A percentile compares a stretch with the other conserved stretches of the same genome.
Conservation (phyloP, 92 coral and sea anemone species). For the Galaxea fascicularis region DNA sequence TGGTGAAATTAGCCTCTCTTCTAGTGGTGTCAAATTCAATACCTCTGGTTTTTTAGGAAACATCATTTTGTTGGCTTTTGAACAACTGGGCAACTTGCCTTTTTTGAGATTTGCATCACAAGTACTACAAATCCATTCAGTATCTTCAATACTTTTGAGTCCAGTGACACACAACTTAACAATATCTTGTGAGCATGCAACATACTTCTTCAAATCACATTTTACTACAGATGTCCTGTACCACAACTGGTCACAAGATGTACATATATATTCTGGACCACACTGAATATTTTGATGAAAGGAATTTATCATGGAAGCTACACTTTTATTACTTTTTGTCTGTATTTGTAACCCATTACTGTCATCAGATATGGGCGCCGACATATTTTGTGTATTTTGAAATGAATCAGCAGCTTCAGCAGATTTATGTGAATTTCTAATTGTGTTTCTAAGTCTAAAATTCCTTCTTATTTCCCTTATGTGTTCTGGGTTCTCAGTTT, state of each 20-base stretch:
- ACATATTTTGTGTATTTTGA: no score
- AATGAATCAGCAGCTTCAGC: no score
- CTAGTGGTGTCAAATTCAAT: slow-evolving; percentile 55
- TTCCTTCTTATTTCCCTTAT: no score
- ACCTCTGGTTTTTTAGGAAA: background rate
- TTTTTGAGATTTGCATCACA: background rate
- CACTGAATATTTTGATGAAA: no score
- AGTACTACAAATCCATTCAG: slow-evolving; percentile 8
- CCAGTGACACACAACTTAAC: slow-evolving; percentile 2
- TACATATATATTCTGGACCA: slow-evolving; percentile 28
- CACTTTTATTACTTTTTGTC: no score
- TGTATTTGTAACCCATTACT: no score
- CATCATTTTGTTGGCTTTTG: slow-evolving; percentile 1
- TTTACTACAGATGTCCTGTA: background rate
- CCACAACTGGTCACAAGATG: slow-evolving; percentile 50
- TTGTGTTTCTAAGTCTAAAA: no score
- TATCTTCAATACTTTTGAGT: background rate
- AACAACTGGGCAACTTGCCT: slow-evolving; percentile 8
- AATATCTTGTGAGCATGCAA: slow-evolving; percentile 7
- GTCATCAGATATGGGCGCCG: no score
- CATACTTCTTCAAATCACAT: background rate
- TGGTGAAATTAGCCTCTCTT: no score
- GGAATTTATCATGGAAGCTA: no score
- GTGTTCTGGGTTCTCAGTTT: no score
- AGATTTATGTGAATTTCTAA: no score